These are phyloP conservation scores for Apteryx owenii DNA, from an alignment of 2,113 vertebrate species.

Conservation along the genomic window DNA sequence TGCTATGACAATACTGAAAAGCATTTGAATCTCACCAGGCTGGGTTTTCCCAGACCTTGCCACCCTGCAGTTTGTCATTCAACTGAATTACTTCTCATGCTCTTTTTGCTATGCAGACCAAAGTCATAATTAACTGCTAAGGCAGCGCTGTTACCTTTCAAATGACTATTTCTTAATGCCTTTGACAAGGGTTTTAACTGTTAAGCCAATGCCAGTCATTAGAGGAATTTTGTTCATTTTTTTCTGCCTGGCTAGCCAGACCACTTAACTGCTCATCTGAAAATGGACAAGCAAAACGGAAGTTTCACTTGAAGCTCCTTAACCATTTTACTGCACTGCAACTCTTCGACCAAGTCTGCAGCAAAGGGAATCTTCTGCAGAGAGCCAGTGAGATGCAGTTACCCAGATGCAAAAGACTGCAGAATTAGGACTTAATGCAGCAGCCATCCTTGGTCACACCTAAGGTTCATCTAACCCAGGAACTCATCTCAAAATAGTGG, in stretches of 20 bases:
- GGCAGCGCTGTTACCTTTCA: neutral
- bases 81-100: rapidly evolving
- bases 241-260: neutral
- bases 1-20: rapidly evolving
- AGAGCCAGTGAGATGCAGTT: neutral
- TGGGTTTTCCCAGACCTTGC: neutral
- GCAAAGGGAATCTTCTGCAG: neutral
- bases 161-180: neutral
- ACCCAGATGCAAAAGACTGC: neutral
- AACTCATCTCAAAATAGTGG: neutral
- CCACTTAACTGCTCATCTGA: neutral
- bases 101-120: neutral
- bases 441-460: neutral
- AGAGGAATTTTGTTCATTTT: neutral
- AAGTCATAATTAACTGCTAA: neutral
- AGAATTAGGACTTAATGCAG: neutral
- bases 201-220: neutral
- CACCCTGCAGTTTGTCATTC: neutral
- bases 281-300: neutral
- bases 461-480: neutral
- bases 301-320: neutral
- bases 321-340: neutral
- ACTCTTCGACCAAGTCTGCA: neutral
- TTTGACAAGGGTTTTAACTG: neutral
- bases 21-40: neutral